Percentiles rank a stretch among this genome's conserved stretches.
These are phyloP conservation scores for Cercopithecus mona DNA, from an alignment of 2,113 vertebrate species.

Conservation along the genomic window DNA sequence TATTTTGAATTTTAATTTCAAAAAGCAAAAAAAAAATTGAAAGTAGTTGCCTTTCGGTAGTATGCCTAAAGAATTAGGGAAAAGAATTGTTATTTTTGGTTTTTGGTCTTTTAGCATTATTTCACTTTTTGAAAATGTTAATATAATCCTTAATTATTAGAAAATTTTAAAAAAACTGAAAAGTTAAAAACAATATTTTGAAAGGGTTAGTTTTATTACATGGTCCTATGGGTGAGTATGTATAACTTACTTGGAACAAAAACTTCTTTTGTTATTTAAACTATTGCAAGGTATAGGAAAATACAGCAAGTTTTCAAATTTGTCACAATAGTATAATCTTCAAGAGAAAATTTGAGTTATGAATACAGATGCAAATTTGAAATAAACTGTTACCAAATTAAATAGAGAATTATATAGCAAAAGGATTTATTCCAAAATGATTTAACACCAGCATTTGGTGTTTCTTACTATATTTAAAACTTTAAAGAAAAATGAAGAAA, in stretches of 20 bases:
- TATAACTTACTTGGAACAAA: background rate
- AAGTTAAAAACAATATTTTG: background rate
- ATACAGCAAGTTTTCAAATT: background rate
- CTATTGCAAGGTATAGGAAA: background rate
- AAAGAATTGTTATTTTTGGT: background rate
- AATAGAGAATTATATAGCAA: background rate
- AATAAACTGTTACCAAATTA: conserved; percentile 49
- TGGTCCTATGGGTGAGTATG: background rate
- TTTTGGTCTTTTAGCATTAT: background rate
- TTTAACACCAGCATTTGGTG: background rate
- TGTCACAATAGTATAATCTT: background rate
- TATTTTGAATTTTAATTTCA: background rate
- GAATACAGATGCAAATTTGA: background rate
- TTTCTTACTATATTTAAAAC: conserved; percentile 22
- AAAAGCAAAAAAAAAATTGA: background rate
- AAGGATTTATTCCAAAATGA: background rate
- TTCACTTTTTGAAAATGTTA: background rate
- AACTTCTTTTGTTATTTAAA: background rate
- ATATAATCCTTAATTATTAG: background rate
- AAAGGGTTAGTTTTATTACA: background rate
- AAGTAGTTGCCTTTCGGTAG: background rate
- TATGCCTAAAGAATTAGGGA: background rate
- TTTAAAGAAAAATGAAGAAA: conserved; percentile 4
- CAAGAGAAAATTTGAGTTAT: conserved; percentile 7
- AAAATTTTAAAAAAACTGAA: background rate